These are phyloP conservation scores for Miniopterus natalensis DNA, from an alignment of 2,113 vertebrate species.

Conservation along the genomic window DNA sequence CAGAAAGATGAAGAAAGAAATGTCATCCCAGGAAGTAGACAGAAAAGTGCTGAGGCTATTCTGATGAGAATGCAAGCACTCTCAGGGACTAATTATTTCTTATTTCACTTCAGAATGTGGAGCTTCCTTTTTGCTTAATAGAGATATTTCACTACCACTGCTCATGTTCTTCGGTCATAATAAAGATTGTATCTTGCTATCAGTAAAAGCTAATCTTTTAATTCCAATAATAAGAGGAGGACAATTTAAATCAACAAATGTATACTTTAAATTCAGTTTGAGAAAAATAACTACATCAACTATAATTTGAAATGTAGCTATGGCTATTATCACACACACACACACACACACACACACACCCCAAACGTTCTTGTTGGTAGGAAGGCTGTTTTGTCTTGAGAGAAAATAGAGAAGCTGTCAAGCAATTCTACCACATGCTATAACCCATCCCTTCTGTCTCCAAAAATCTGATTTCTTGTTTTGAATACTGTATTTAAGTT, in stretches of 20 bases:
- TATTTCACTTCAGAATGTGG: background rate
- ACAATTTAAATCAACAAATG: slow-evolving; percentile 72
- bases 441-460: background rate
- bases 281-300: slow-evolving; percentile 52
- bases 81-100: slow-evolving; percentile 32
- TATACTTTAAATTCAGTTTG: slow-evolving; percentile 40
- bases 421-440: slow-evolving; percentile 31
- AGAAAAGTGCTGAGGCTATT: background rate
- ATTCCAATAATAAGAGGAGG: slow-evolving; percentile 62
- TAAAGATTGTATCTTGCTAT: background rate
- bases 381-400: slow-evolving; percentile 57
- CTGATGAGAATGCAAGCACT: background rate
- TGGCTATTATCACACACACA: background rate
- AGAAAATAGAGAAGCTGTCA: slow-evolving; percentile 68
- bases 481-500: slow-evolving; percentile 74
- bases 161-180: background rate
- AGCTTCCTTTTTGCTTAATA: background rate
- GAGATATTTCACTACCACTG: background rate
- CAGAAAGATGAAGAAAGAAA: slow-evolving; percentile 31
- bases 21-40: background rate
- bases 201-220: slow-evolving; percentile 41
- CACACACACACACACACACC: background rate
- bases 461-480: slow-evolving; percentile 64
- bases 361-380: slow-evolving; percentile 14
- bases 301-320: slow-evolving; percentile 54